Base-by-base conservation (phyloP, 1,140 invertebrate genomes). In the Adoxophyes honmai region DNA sequence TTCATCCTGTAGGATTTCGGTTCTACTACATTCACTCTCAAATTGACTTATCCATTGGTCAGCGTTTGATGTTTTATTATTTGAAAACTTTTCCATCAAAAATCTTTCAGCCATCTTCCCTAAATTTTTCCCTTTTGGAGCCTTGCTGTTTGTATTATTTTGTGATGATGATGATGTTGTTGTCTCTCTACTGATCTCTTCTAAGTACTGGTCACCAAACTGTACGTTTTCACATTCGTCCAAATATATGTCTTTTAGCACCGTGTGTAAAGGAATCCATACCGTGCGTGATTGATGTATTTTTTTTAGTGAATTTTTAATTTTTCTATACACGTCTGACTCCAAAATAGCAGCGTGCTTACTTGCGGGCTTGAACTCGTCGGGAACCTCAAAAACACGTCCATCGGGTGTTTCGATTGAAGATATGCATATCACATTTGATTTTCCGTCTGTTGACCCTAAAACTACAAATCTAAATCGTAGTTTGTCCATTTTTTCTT, bases 151-250 rank as follows among this genome's bases (percentile, higher is more conserved):
- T 9, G 18, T 33, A 7, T 52, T 52, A 13, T 52, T 52, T n/a
- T 52, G 51, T 33, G 51, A 34, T 6, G 51, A 10, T n/a, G 18
- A n/a, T n/a, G n/a, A n/a, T n/a, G n/a, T n/a, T n/a, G n/a, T 34
- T 34, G 33, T 33, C 16, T 38, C 52, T 59, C 48, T 44, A 10
- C 14, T 52, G 18, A 48, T 59, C 42, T 59, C 57, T 38, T 68
- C 62, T 65, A 66, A 52, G 35, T 62, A 69, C 38, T 33, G 11
- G 33, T 62, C 63, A 34, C 58, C 57, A 18, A 69, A 63, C 56
- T 66, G 64, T 48, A 63, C 13, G 38, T 70, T 70, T 14, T 48
- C 64, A 28, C 58, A 57, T 51, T 60, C 60, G 63, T 66, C 66
- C 28, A 66, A 53, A 35, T 69, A 66, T 52, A 37, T 37, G 38